Evolutionary conservation across 2,888 invertebrate genomes (phyloP), one percentile per base, ranked within the genome.

Genomic region (Monopis laevigella): DNA sequence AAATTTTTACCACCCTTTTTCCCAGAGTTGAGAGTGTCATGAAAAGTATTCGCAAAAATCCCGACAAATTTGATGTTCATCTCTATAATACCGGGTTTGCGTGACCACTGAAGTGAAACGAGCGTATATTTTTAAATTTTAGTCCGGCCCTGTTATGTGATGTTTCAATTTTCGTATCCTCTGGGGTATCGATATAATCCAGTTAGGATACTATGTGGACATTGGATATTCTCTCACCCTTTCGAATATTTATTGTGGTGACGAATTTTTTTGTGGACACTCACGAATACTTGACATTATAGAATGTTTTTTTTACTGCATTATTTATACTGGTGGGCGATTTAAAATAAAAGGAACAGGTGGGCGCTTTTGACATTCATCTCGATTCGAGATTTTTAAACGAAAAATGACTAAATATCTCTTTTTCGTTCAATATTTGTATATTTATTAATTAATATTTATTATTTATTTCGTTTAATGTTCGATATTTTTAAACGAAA

Each of bases 91-190:
- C 45, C 49, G 49, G 43, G 51, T 46, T 49, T 53, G 50, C 47
- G 48, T 63, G 70, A 52, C 66, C 73, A 68, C 49, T 62, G 63
- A 58, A 50, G 59, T 53, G 59, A 58, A 65, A 67, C 59, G 57
- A 54, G 58, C 59, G 58, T 66, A 63, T 70, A 73, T 80, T 77
- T 75, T 77, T 75, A 73, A 75, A 78, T 77, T 75, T 36, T 66
- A 55, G 59, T 56, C 52, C 61, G 60, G 63, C 66, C 67, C 67
- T 52, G 51, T 55, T 48, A 52, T 49, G 53, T 50, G 65, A 63
- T 60, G 65, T 78, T 75, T 77, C 78, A 78, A 77, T 77, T 71
- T 72, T 67, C 67, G 63, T 59, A 55, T 44, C 44, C 51, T 54
- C 51, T 51, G 36, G 36, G 36, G 50, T 54, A 51, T 65, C 62